These are phyloP conservation scores for Tipula unca DNA, from an alignment of 2,888 invertebrate species.

Conservation along the genomic window DNA sequence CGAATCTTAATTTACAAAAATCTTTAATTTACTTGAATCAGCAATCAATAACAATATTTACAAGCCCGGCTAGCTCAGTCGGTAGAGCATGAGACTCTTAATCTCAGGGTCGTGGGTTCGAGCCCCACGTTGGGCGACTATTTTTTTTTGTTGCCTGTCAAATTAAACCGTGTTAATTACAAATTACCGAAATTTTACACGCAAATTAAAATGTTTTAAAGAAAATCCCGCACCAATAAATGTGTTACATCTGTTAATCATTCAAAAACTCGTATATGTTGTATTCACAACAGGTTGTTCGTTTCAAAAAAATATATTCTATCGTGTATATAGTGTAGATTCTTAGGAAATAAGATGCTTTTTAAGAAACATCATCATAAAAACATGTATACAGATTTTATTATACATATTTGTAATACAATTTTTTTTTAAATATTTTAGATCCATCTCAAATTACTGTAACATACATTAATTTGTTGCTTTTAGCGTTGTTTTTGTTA, in stretches of 20 bases:
- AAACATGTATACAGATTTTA: not conserved
- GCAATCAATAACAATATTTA: not conserved
- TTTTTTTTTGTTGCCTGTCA: not conserved
- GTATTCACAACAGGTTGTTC: not conserved
- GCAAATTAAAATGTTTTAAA: not conserved
- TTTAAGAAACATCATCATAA: not conserved
- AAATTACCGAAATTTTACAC: not conserved
- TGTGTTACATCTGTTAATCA: not conserved
- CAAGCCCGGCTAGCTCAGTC: constrained; percentile 32
- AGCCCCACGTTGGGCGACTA: constrained; percentile 34
- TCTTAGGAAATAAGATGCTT: constrained; percentile 8
- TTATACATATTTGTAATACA: constrained; percentile 1
- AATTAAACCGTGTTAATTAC: not conserved
- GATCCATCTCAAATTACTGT: constrained; percentile 14
- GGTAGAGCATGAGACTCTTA: constrained; percentile 32
- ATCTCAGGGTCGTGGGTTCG: constrained; percentile 29
- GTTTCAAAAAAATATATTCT: not conserved
- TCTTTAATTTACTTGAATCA: no score
- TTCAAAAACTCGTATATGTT: not conserved
- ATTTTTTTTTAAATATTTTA: not conserved
- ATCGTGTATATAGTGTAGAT: not conserved
- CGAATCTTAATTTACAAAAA: no score
- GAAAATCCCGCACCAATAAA: not conserved
- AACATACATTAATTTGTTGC: not conserved
- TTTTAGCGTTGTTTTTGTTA: constrained; percentile 14